These are phyloP conservation scores for Tachina grossa DNA, from an alignment of 2,888 invertebrate species.

Conservation along the genomic window DNA sequence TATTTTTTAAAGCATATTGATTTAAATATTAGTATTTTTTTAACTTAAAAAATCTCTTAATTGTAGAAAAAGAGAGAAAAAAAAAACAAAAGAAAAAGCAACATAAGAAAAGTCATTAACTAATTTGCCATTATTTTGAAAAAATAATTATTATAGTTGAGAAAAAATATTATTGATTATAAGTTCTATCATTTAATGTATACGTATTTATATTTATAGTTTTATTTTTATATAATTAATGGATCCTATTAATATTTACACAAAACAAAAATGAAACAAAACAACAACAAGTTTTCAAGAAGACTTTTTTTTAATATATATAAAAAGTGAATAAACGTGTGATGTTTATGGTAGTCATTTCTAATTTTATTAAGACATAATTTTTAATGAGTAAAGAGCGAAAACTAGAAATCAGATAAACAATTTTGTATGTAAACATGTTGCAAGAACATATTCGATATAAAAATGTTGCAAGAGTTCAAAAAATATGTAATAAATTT, in stretches of 20 bases:
- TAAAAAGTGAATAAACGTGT: conserved; percentile 33
- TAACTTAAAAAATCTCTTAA: conserved; percentile 30
- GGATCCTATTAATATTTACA: conserved; percentile 67
- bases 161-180: conserved; percentile 33
- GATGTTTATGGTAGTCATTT: conserved; percentile 68
- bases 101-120: conserved; percentile 59
- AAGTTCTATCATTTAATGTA: conserved; percentile 38
- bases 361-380: conserved; percentile 7
- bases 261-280: conserved; percentile 7
- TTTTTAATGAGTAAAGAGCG: background rate
- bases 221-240: conserved; percentile 36
- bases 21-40: conserved; percentile 14
- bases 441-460: background rate
- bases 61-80: conserved; percentile 10
- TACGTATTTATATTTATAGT: conserved; percentile 38
- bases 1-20: conserved; percentile 16
- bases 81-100: background rate
- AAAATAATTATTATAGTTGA: conserved; percentile 40
- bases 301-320: background rate
- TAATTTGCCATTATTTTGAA: conserved; percentile 69
- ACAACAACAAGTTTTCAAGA: background rate
- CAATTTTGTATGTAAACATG: background rate
- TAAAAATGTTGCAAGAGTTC: conserved; percentile 14
- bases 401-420: background rate
- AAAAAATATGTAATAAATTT: background rate